Evolutionary conservation across 1,140 invertebrate species (phyloP).

Genomic region (Zaprionus davidi): DNA sequence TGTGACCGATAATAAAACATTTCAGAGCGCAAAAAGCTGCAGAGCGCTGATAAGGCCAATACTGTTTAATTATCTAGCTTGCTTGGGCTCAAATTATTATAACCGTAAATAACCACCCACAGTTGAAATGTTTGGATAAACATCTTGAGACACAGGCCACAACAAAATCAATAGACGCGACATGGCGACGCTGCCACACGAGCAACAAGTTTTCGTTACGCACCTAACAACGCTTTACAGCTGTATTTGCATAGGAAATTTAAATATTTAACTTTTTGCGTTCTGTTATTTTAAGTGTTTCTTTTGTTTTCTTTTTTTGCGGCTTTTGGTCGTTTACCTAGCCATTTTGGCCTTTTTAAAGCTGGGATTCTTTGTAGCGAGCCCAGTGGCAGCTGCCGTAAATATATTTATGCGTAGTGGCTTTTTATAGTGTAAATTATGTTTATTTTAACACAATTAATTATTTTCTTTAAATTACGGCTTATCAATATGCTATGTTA

Average conservation of each 20-base stretch:
- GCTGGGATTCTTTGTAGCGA: constrained; percentile 19
- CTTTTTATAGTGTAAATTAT: not conserved
- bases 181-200: not conserved
- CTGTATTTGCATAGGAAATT: not conserved
- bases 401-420: not conserved
- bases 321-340: constrained; percentile 16
- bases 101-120: not conserved
- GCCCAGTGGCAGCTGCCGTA: constrained; percentile 12
- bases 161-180: constrained; percentile 21
- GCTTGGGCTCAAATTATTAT: not conserved
- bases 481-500: constrained; percentile 18
- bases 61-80: not conserved
- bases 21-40: constrained; percentile 1
- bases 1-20: constrained; percentile 45
- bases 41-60: constrained; percentile 31
- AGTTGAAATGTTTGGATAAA: constrained; percentile 1
- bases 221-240: not conserved
- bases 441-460: constrained; percentile 5
- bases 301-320: constrained; percentile 27
- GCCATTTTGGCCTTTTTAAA: constrained; percentile 17
- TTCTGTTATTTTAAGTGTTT: constrained; percentile 6
- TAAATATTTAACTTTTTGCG: constrained; percentile 3
- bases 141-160: not conserved
- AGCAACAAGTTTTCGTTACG: constrained; percentile 28
- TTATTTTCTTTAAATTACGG: not conserved